Percentiles rank a stretch among this genome's conserved stretches.
phyloP scores from a whole-genome alignment of 2,888 invertebrate genomes.

The Lottia gigantea region DNA sequence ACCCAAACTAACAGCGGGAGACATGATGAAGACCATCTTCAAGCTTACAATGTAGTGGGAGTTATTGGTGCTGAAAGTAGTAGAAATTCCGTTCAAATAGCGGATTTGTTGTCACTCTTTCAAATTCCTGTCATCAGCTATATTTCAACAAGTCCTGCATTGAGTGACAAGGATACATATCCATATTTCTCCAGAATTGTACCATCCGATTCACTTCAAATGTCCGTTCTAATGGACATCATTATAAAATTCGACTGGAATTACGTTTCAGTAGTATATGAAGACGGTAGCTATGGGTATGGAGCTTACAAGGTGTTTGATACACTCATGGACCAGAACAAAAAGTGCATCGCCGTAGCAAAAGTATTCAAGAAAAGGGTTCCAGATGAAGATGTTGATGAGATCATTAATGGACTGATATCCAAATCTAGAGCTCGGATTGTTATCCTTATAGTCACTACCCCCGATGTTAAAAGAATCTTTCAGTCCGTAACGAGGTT shows the following conservation, averaged over 20 bases:
- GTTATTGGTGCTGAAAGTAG: slow-evolving; percentile 38
- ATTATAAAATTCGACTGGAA: slow-evolving; percentile 34
- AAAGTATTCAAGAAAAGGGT: slow-evolving; percentile 14
- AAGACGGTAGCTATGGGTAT: slow-evolving; percentile 30
- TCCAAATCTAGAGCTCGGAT: slow-evolving; percentile 15
- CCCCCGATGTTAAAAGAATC: slow-evolving; percentile 24
- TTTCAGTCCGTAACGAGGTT: slow-evolving; percentile 24
- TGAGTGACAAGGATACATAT: slow-evolving; percentile 26
- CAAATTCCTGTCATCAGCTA: slow-evolving; percentile 39
- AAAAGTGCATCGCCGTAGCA: slow-evolving; percentile 26
- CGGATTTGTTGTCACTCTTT: slow-evolving; percentile 33
- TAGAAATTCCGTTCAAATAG: slow-evolving; percentile 29
- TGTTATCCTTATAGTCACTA: slow-evolving; percentile 26
- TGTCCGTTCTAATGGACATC: slow-evolving; percentile 28
- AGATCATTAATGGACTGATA: slow-evolving; percentile 18
- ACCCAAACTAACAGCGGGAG: neutral
- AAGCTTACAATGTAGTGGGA: slow-evolving; percentile 28
- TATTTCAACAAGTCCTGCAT: slow-evolving; percentile 28
- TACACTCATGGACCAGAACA: neutral
- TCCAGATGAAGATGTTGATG: slow-evolving; percentile 21
- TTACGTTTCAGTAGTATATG: slow-evolving; percentile 34
- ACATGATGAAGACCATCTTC: too few relatives aligned
- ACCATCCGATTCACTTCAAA: slow-evolving; percentile 33
- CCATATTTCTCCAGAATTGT: slow-evolving; percentile 35
- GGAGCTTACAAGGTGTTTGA: slow-evolving; percentile 19